A percentile compares a stretch with the other conserved stretches of the same genome.
Evolutionary conservation across 2,113 vertebrate species (phyloP).

Genomic region (Charina bottae): DNA sequence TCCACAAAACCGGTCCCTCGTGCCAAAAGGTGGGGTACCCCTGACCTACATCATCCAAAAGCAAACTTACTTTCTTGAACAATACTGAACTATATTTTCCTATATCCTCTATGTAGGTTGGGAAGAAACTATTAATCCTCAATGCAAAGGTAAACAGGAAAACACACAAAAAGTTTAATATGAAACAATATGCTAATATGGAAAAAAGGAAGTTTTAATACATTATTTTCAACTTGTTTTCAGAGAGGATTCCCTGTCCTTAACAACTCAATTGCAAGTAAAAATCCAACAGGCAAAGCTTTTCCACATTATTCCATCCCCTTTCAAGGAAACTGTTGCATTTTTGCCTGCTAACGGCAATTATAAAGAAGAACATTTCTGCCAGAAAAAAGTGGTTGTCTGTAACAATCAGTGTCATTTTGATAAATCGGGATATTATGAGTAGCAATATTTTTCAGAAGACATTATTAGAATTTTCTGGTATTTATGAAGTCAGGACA

Average conservation of each 20-base stretch:
- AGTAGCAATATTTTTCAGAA: background rate
- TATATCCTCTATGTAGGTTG: background rate
- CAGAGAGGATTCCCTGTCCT: background rate
- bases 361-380: background rate
- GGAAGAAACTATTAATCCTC: background rate
- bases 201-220: background rate
- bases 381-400: too few relatives aligned
- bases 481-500: background rate
- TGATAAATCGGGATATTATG: background rate
- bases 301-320: too few relatives aligned
- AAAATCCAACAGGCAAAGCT: background rate
- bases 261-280: background rate
- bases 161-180: background rate
- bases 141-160: background rate
- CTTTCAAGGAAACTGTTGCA: background rate
- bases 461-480: background rate
- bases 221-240: background rate
- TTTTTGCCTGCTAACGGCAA: background rate
- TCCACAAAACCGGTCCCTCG: too few relatives aligned
- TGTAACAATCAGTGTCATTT: background rate
- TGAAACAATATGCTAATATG: background rate
- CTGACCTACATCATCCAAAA: constrained; percentile 17
- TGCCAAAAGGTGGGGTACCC: too few relatives aligned
- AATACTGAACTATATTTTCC: background rate
- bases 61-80: background rate